Conservation (phyloP, 1,140 invertebrate genomes). For the Carcinoscorpius rotundicauda region DNA sequence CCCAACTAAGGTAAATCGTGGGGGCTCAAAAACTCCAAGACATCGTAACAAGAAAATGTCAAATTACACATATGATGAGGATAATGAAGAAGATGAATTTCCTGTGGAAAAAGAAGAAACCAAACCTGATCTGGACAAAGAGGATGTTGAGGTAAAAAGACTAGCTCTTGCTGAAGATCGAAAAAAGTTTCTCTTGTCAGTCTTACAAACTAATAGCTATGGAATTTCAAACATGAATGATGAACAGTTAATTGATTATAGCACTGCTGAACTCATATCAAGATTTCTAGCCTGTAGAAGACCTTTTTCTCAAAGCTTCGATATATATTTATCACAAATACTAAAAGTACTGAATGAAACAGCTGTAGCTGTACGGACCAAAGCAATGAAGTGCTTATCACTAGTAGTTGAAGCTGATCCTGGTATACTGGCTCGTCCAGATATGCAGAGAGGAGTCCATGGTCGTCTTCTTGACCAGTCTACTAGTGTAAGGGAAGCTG, state of each 20-base stretch:
- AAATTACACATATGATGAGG: constrained; percentile 36
- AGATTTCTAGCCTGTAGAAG: constrained; percentile 91
- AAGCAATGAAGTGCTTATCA: constrained; percentile 97
- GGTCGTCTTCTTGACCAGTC: constrained; percentile 92
- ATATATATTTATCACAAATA: constrained; percentile 82
- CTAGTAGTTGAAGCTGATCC: constrained; percentile 97
- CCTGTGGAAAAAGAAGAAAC: constrained; percentile 34
- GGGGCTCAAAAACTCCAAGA: neutral
- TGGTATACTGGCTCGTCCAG: constrained; percentile 68
- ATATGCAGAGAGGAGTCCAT: constrained; percentile 94
- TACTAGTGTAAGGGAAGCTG: constrained; percentile 94
- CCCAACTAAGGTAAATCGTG: neutral
- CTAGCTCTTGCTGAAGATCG: constrained; percentile 66
- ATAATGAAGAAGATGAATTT: constrained; percentile 33
- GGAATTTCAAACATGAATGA: constrained; percentile 14
- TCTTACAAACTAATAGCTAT: constrained; percentile 10
- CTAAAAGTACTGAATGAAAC: constrained; percentile 75
- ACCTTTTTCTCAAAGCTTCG: constrained; percentile 94
- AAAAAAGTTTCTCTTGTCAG: constrained; percentile 38
- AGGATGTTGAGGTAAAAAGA: constrained; percentile 48
- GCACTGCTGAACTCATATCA: constrained; percentile 82
- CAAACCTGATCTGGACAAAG: constrained; percentile 26
- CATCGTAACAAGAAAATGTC: constrained; percentile 25
- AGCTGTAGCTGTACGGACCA: constrained; percentile 91
- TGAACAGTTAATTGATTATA: constrained; percentile 76